phyloP scores from a whole-genome alignment of 2,797 vertebrate genomes.

The Mus caroli region DNA sequence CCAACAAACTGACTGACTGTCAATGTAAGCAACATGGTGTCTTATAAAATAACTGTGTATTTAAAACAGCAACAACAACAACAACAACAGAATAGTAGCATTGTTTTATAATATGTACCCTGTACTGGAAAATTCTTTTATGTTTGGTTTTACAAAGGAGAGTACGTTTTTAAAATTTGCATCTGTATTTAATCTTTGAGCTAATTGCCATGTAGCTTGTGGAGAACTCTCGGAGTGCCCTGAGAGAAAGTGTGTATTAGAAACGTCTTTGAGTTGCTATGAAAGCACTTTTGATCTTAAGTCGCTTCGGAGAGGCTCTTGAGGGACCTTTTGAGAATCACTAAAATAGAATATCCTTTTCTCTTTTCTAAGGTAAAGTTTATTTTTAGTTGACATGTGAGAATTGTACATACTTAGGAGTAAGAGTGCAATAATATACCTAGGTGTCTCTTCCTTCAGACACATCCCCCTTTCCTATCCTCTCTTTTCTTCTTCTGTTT shows the following conservation, averaged over 20 bases:
- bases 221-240: not conserved
- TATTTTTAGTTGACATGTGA: not conserved
- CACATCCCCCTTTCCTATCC: not conserved
- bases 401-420: too few species aligned
- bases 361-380: not conserved
- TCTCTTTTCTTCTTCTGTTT: not conserved
- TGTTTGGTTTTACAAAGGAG: not conserved
- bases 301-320: not conserved
- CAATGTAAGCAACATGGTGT: not conserved
- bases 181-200: slow-evolving; percentile 1
- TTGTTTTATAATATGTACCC: not conserved
- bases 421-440: not conserved
- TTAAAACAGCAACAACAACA: not conserved
- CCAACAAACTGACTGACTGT: not conserved
- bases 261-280: not conserved
- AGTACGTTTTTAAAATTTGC: not conserved
- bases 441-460: not conserved
- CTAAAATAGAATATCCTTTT: not conserved
- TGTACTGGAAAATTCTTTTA: not conserved
- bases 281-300: not conserved
- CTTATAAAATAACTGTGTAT: slow-evolving; percentile 38
- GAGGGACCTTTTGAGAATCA: slow-evolving; percentile 1
- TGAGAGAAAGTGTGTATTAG: not conserved
- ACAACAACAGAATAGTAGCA: not conserved
- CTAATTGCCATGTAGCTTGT: not conserved